A percentile compares a stretch with the other conserved stretches of the same genome.
These are phyloP conservation scores for Dasysyrphus albostriatus DNA, from an alignment of 2,888 invertebrate species.

Conservation along the genomic window DNA sequence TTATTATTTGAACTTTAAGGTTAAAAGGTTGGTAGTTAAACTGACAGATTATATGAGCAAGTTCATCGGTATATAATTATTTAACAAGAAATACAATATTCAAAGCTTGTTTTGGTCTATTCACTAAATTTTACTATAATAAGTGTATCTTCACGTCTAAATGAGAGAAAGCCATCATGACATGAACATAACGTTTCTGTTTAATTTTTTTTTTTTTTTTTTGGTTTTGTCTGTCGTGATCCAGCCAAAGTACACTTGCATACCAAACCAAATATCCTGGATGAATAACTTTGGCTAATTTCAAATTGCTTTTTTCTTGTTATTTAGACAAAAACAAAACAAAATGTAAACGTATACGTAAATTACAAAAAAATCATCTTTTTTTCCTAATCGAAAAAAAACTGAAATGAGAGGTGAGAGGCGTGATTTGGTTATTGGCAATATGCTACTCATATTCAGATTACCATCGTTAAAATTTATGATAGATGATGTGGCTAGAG, in stretches of 20 bases:
- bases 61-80: slow-evolving; percentile 29
- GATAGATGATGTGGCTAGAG: slow-evolving; percentile 6
- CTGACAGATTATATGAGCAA: slow-evolving; percentile 13
- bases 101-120: slow-evolving; percentile 24
- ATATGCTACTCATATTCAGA: slow-evolving; percentile 32
- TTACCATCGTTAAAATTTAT: slow-evolving; percentile 31
- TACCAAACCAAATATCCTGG: slow-evolving; percentile 66
- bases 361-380: slow-evolving; percentile 57
- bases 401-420: slow-evolving; percentile 30
- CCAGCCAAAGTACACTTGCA: slow-evolving; percentile 58
- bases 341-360: slow-evolving; percentile 52
- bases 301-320: neutral
- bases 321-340: neutral
- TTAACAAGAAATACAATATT: slow-evolving; percentile 21
- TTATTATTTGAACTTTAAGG: slow-evolving; percentile 3
- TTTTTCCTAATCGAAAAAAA: slow-evolving; percentile 45
- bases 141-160: slow-evolving; percentile 62
- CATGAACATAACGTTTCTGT: slow-evolving; percentile 40
- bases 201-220: neutral
- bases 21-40: slow-evolving; percentile 36
- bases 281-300: slow-evolving; percentile 60
- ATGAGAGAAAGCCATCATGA: slow-evolving; percentile 64
- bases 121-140: neutral
- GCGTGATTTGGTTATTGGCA: slow-evolving; percentile 56
- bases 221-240: slow-evolving; percentile 58